Percentiles rank a stretch among this genome's conserved stretches.
These are phyloP conservation scores for Rhynchopsitta pachyrhyncha DNA, from an alignment of 2,113 vertebrate genomes.

Conservation along the genomic window DNA sequence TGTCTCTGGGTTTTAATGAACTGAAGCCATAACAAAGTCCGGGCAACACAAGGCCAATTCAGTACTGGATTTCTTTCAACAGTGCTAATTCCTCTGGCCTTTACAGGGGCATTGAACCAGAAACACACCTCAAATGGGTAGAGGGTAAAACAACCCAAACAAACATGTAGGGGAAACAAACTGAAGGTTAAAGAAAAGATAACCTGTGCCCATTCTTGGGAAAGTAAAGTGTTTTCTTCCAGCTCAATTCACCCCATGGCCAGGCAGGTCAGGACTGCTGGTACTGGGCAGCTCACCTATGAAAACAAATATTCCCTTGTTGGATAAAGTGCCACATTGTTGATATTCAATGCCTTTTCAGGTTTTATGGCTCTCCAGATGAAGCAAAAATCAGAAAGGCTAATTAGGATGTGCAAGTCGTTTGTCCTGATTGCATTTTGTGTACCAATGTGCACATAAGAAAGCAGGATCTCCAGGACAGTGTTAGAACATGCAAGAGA, in stretches of 20 bases:
- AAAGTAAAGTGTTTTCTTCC: constrained; percentile 51
- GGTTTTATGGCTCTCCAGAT: constrained; percentile 30
- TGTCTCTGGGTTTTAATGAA: constrained; percentile 43
- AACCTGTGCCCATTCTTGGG: constrained; percentile 40
- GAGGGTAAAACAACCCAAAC: constrained; percentile 74
- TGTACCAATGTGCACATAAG: neutral
- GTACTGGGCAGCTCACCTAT: constrained; percentile 54
- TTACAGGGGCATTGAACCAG: constrained; percentile 75
- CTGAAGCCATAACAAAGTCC: constrained; percentile 59
- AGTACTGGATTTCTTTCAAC: constrained; percentile 59
- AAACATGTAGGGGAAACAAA: constrained; percentile 76
- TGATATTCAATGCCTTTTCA: constrained; percentile 58
- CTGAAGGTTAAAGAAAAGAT: constrained; percentile 68
- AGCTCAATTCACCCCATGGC: constrained; percentile 56
- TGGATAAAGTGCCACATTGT: constrained; percentile 50
- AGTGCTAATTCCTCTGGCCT: constrained; percentile 58
- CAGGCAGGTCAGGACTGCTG: constrained; percentile 56
- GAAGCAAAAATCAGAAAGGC: neutral
- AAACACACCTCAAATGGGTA: constrained; percentile 71
- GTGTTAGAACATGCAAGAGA: neutral
- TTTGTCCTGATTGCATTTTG: neutral
- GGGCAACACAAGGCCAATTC: constrained; percentile 19
- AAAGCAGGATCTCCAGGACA: neutral
- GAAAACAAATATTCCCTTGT: constrained; percentile 71
- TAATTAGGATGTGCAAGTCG: neutral